A percentile compares a stretch with the other conserved stretches of the same genome.
phyloP scores from a whole-genome alignment of 2,888 invertebrate genomes.

The Drosophila leonis region DNA sequence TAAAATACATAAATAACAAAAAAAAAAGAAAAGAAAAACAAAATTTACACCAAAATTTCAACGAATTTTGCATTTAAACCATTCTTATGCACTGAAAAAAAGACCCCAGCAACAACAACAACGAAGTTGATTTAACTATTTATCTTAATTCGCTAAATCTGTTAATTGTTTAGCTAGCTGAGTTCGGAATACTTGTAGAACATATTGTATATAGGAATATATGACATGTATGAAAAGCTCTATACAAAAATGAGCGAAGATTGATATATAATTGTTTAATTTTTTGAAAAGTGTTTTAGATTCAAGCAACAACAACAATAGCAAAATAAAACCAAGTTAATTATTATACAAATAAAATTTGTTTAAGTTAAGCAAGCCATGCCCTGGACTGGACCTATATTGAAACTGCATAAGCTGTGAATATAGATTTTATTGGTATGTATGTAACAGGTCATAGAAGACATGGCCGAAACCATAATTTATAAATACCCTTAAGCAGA shows the following conservation, averaged over 20 bases:
- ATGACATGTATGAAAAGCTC: constrained; percentile 29
- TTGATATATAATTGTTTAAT: constrained; percentile 69
- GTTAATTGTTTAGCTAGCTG: constrained; percentile 55
- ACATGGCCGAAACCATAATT: background rate
- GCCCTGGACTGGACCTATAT: too few species aligned
- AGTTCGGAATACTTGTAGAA: constrained; percentile 7
- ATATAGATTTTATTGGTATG: background rate
- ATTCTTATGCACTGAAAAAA: constrained; percentile 40
- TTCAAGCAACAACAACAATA: constrained; percentile 32
- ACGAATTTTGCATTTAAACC: constrained; percentile 63
- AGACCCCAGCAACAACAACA: constrained; percentile 46
- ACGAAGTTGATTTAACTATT: constrained; percentile 47
- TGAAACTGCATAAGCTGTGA: background rate
- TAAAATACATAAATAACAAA: constrained; percentile 22
- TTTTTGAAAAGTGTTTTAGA: constrained; percentile 68
- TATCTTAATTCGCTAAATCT: constrained; percentile 37
- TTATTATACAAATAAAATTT: constrained; percentile 3
- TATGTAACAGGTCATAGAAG: background rate
- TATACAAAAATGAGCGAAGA: constrained; percentile 45
- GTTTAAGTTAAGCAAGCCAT: background rate
- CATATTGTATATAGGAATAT: constrained; percentile 26
- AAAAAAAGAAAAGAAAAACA: constrained; percentile 1
- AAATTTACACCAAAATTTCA: constrained; percentile 20
- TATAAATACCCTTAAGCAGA: too few species aligned
- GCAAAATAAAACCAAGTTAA: constrained; percentile 21